Base-by-base conservation (phyloP, 2,113 vertebrate genomes). In the Pyxicephalus adspersus region DNA sequence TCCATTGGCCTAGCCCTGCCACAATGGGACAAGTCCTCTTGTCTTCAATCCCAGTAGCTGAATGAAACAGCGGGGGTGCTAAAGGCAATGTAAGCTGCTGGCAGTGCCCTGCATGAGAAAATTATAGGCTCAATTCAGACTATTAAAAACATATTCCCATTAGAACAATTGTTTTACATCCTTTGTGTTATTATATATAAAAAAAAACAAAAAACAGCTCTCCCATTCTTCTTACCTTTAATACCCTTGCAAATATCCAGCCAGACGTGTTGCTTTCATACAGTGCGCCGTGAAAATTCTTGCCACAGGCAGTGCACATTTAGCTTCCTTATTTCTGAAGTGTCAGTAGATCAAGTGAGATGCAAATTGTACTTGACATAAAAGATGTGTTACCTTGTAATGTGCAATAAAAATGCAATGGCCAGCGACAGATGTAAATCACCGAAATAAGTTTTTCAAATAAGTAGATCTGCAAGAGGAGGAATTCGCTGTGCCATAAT, bases 321-420 rank as follows among this genome's bases (percentile, higher is more conserved):
- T 58, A 66, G 79, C 64, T 81, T 75, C 29, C 80, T 75, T 74
- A 81, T 81, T 81, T 74, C 80, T 75, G 80, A 52, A 75, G 5
- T 26, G 58, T 65, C 64, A 31, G 5, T 71, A 57, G 68, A 26
- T 55, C 77, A 5, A 84, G 80, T 16, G 51, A 85, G 83, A 86
- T 86, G 84, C 84, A 85, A 86, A 85, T 80, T 80, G 34, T 83
- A 88, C 80, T 81, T 81, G 80, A 75, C 80, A 84, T 83, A 77
- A 54, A 76, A 79, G 52, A 76, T 54, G 85, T 38, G 54, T 84
- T 84, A 54, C 25, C 81, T 87, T 73, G 57, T 87, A 86, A 87
- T 83, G 52, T 58, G 85, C 86, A 86, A 88, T 87, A 87, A 88
- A 89, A 88, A 89, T 85, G 80, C 87, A 85, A 80, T 83, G 87